Evolutionary conservation across 2,113 vertebrate species (phyloP).

Genomic region (Eonycteris spelaea): DNA sequence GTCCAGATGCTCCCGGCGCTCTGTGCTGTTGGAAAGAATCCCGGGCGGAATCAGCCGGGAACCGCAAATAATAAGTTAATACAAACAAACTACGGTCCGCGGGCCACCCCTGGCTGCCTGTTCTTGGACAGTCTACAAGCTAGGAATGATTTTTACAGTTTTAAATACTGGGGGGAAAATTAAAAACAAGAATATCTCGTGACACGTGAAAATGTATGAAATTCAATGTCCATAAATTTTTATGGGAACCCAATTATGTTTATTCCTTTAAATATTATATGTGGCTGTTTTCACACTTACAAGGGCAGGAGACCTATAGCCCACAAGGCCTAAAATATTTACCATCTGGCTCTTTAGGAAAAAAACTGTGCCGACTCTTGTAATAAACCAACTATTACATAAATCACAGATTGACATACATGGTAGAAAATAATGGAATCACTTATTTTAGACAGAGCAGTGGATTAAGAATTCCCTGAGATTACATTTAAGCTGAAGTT

Average conservation of each 20-base stretch:
- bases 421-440: neutral
- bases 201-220: neutral
- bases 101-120: neutral
- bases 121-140: neutral
- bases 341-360: neutral
- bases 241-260: neutral
- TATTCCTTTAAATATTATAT: neutral
- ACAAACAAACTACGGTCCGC: neutral
- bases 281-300: neutral
- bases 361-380: neutral
- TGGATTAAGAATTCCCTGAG: neutral
- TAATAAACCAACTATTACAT: neutral
- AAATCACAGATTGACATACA: neutral
- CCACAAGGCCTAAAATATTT: neutral
- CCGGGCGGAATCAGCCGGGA: neutral
- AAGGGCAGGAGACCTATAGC: neutral
- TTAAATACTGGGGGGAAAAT: neutral
- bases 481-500: neutral
- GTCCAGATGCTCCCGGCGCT: rapidly evolving
- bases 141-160: neutral
- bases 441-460: neutral
- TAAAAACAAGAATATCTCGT: neutral
- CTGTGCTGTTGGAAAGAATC: neutral
- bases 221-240: neutral
- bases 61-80: neutral